Percentiles rank a stretch among this genome's conserved stretches.
These are phyloP conservation scores for Antheraea mylitta DNA, from an alignment of 1,140 invertebrate species.

Conservation along the genomic window DNA sequence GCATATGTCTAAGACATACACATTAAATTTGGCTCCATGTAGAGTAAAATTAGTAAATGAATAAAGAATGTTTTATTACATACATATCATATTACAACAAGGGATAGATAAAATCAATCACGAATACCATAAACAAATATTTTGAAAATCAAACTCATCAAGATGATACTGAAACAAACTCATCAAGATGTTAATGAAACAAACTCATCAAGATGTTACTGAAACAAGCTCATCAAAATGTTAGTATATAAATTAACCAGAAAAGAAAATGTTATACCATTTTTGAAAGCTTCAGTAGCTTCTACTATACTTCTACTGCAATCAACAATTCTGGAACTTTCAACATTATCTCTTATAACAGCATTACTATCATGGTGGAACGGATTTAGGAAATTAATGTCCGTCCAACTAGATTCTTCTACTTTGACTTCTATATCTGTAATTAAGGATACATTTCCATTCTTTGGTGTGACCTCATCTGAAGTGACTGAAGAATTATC, in stretches of 20 bases:
- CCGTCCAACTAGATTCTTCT: slow-evolving; percentile 37
- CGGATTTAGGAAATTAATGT: slow-evolving; percentile 39
- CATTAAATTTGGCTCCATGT: no score
- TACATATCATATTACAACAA: no score
- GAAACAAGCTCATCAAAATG: no score
- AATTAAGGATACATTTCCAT: neutral
- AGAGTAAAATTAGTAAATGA: no score
- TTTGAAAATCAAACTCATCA: slow-evolving; percentile 27
- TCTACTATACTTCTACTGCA: slow-evolving; percentile 37
- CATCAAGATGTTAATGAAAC: no score
- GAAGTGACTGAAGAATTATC: neutral
- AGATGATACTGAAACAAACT: no score
- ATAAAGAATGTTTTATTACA: no score
- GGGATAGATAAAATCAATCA: no score
- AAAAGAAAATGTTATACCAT: slow-evolving; percentile 30
- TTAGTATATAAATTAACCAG: neutral
- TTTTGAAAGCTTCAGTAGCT: slow-evolving; percentile 42
- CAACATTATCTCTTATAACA: slow-evolving; percentile 30
- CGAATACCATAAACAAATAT: no score
- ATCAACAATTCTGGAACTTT: slow-evolving; percentile 33
- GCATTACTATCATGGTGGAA: slow-evolving; percentile 49
- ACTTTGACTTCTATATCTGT: slow-evolving; percentile 35
- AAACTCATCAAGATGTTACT: no score
- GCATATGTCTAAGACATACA: no score
- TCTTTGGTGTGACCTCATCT: neutral